phyloP scores from a whole-genome alignment of 2,888 invertebrate genomes.

The Lepidochrysops patricia region DNA sequence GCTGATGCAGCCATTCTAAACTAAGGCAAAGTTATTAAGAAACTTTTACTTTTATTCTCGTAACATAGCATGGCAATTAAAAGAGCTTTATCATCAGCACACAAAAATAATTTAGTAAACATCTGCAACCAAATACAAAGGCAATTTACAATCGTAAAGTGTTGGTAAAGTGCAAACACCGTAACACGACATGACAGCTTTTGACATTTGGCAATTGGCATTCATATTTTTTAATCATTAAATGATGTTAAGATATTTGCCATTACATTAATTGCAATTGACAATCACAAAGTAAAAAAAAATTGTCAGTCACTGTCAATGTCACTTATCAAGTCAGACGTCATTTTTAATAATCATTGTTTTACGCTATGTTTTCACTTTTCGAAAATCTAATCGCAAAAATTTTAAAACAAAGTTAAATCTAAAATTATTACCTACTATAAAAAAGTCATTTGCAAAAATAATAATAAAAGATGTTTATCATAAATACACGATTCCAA shows the following conservation, averaged over 20 bases:
- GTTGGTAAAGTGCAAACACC: conserved; percentile 30
- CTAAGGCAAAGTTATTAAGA: conserved; percentile 53
- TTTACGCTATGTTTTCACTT: no score
- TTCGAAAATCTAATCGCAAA: no score
- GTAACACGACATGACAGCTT: conserved; percentile 29
- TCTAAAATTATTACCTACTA: neutral
- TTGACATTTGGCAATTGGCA: neutral
- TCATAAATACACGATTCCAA: neutral
- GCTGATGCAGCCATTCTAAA: conserved; percentile 77
- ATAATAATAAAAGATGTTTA: neutral
- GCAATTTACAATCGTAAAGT: conserved; percentile 21
- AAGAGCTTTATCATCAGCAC: conserved; percentile 34
- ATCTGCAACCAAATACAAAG: conserved; percentile 49
- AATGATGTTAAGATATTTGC: neutral
- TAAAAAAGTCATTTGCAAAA: neutral
- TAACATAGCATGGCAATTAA: conserved; percentile 52
- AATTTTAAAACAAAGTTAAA: no score
- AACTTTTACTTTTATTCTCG: conserved; percentile 42
- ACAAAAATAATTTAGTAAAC: conserved; percentile 40
- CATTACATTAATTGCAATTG: neutral
- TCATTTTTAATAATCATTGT: no score
- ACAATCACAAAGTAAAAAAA: no score
- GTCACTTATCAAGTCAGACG: no score
- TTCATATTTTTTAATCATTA: neutral
- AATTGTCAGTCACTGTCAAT: no score